Evolutionary conservation across 2,888 invertebrate species (phyloP), one percentile per base, ranked within the genome.

Genomic region (Watsonalla cultraria): DNA sequence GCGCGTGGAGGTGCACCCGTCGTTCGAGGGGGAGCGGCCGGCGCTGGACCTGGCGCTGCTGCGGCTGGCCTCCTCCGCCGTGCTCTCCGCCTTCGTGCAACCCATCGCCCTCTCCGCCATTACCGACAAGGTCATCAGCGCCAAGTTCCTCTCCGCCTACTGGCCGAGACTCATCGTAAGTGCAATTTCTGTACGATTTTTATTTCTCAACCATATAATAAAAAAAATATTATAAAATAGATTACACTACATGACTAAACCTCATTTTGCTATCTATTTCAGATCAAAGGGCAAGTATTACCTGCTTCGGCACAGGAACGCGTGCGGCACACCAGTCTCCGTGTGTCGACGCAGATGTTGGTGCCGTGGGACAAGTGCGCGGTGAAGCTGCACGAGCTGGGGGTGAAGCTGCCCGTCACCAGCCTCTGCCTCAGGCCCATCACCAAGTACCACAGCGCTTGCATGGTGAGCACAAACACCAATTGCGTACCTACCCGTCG

Each of bases 121-220:
- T 1, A 66, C 58, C 5, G 78, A 73, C 0, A 72, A 68, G 11
- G 68, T 85, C 6, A 45, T 78, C 7, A 77, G 72, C n/a, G 82
- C 77, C 0, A 84, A 81, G 53, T 87, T 86, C 56, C 58, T 83
- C 59, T 72, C 80, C 0, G 78, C 80, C 0, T 90, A 90, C 54
- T 90, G 90, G 90, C 82, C 90, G 0, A 78, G 85, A 46, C 64
- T 89, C 37, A 70, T 89, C 58, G 89, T 90, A 59, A 85, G 89
- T 84, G 56, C 47, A 6, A 7, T 11, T 35, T 6, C 5, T 9
- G 6, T 42, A 47, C 47, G 9, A 11, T 9, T 39, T 8, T 34
- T 50, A 45, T 52, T 15, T 2, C 14, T 15, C n/a, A 7, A 42
- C n/a, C 2, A 24, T 24, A 24, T 2, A 24, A 24, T 24, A 24